Conservation (phyloP, 2,113 vertebrate genomes). For the Spizaetus ornatus region DNA sequence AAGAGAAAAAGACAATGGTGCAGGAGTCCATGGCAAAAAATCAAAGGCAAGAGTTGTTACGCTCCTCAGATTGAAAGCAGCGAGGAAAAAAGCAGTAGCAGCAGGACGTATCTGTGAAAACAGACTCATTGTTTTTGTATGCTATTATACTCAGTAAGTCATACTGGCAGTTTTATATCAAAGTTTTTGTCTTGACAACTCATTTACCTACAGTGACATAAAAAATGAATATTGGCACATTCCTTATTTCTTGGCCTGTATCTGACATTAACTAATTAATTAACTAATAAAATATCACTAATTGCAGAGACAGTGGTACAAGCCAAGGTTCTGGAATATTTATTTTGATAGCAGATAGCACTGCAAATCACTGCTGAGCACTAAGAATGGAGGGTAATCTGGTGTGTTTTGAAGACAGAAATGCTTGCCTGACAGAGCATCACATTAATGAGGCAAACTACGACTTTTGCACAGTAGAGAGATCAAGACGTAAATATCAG, state of each 20-base stretch:
- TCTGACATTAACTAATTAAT: constrained; percentile 69
- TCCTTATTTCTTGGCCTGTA: constrained; percentile 38
- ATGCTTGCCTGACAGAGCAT: constrained; percentile 18
- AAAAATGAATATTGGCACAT: constrained; percentile 65
- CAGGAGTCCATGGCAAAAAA: constrained; percentile 11
- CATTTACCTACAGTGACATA: constrained; percentile 65
- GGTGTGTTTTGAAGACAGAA: constrained; percentile 36
- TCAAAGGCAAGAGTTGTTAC: constrained; percentile 25
- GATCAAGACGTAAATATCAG: constrained; percentile 63
- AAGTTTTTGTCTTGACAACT: constrained; percentile 70
- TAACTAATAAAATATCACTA: constrained; percentile 73
- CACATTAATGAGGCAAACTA: constrained; percentile 29
- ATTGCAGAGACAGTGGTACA: constrained; percentile 59
- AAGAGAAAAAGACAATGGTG: constrained; percentile 8
- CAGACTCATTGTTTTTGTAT: constrained; percentile 59
- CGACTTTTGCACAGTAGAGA: constrained; percentile 23
- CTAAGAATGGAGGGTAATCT: neutral
- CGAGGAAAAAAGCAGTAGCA: neutral
- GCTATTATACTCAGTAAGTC: constrained; percentile 42
- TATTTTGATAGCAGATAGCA: constrained; percentile 19
- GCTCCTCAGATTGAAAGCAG: constrained; percentile 30
- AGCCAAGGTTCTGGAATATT: neutral
- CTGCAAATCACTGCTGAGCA: constrained; percentile 22
- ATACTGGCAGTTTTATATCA: constrained; percentile 57
- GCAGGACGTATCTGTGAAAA: constrained; percentile 49